Evolutionary conservation across 2,888 invertebrate genomes (phyloP), one percentile per base, ranked within the genome.

Genomic region (Cosmopolites sordidus): DNA sequence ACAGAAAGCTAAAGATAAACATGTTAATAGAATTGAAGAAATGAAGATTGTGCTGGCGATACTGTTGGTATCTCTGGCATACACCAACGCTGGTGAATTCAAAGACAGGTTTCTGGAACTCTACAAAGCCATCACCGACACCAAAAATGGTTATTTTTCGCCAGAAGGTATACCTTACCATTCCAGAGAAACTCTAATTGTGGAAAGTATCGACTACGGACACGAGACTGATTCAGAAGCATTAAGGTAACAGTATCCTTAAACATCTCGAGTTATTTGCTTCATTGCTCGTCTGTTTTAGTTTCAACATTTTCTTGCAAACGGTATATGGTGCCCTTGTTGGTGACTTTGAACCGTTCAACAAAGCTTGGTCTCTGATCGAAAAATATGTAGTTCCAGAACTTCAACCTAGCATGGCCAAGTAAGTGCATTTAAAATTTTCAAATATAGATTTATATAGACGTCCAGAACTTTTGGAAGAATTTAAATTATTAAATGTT

Each of bases 171-270:
- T 64, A 18, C 64, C 64, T 2, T 64, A 64, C 46, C 64, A 64
- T 22, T 44, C 61, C 6, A 47, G 54, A 5, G 64, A 64, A 54
- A 64, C 62, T 11, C 51, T 64, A 43, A 56, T 63, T 16, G 62
- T 62, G 2, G 64, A 64, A 41, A 62, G 62, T 8, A 62, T 63
- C 5, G 64, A 64, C 39, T 48, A 64, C 46, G 64, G 63, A 2
- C 63, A 63, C 42, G 60, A 63, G 54, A 62, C 61, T 9, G 63
- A 63, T 12, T 64, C 64, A 5, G 64, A 64, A 54, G 64, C 62
- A 9, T 11, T 55, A 11, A 55, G 55, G 55, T 55, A 41, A 39
- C 6, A 22, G 15, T 8, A 14, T 16, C 41, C 16, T 41, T 15
- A 16, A 8, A 6, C 6, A 16, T 41, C 41, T 22, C 8, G 8